Evolutionary conservation across 2,113 vertebrate species (phyloP), one percentile per base, ranked within the genome.

Genomic region (Grammomys dolichurus): DNA sequence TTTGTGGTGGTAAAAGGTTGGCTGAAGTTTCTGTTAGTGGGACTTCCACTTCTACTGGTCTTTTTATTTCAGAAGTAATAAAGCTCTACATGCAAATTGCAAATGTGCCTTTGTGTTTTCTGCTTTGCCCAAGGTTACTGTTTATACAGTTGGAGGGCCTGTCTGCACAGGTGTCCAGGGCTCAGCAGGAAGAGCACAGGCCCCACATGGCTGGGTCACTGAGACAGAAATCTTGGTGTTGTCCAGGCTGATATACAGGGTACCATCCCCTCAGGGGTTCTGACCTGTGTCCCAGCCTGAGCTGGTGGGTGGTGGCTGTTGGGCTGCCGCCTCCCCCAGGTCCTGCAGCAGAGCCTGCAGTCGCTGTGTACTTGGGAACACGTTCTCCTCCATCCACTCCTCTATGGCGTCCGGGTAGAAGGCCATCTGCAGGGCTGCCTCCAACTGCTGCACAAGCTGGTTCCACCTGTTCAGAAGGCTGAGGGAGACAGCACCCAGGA

Each of bases 331-430:
- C 98, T 97, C 85, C 0, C 96, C 67, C 43, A 99, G 98, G 36
- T 99, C 99, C 95, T 98, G 97, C 11, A 99, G 96, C 77, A 99
- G 96, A 31, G 84, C 96, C 97, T 99, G 99, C 69, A 99, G 97
- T 87, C 98, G 99, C 87, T 97, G 97, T 82, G 98, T 93, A 69
- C 98, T 99, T 1, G 99, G 99, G 12, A 97, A 97, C 81, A 99
- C 98, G 0, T 99, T 99, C 96, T 99, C 99, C 91, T 99, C 99
- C 89, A 99, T 97, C 99, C 99, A 99, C 96, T 99, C 99, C 90
- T 99, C 98, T 75, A 98, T 97, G 0, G 99, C 97, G 20, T 98
- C 98, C 0, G 97, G 93, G 84, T 98, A 99, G 98, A 99, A 99
- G 84, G 99, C 95, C 4, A 89, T 97, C 14, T 96, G 91, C 98